A percentile compares a stretch with the other conserved stretches of the same genome.
Evolutionary conservation across 2,888 invertebrate species (phyloP).

Genomic region (Ectemnius continuus): DNA sequence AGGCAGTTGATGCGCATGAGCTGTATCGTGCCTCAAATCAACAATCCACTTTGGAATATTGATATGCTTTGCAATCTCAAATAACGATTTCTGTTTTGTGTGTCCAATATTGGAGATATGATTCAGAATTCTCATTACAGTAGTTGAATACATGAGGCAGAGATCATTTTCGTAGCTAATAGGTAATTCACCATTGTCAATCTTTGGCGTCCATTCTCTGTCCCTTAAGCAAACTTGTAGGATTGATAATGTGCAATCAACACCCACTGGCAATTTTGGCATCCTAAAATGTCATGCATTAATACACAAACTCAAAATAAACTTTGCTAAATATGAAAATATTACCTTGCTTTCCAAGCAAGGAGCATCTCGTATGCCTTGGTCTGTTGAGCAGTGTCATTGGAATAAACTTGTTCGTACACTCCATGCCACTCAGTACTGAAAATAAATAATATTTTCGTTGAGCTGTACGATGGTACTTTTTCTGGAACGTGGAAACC

Average conservation of each 20-base stretch:
- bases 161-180: conserved; percentile 78
- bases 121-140: conserved; percentile 84
- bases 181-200: conserved; percentile 64
- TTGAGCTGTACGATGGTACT: background rate
- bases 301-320: background rate
- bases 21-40: conserved; percentile 87
- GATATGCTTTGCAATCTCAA: conserved; percentile 82
- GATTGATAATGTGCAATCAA: conserved; percentile 72
- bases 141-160: conserved; percentile 82
- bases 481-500: background rate
- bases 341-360: conserved; percentile 74
- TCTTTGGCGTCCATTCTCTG: conserved; percentile 69
- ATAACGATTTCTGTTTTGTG: conserved; percentile 79
- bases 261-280: conserved; percentile 70
- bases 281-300: conserved; percentile 56
- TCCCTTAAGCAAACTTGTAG: conserved; percentile 73
- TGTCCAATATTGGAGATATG: conserved; percentile 81
- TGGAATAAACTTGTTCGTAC: conserved; percentile 72
- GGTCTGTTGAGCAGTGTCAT: conserved; percentile 64
- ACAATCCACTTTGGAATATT: conserved; percentile 90
- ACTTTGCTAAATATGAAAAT: background rate
- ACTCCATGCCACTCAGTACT: conserved; percentile 73
- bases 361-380: conserved; percentile 69
- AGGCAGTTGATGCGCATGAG: conserved; percentile 86
- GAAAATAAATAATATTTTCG: conserved; percentile 3